Evolutionary conservation across 2,888 invertebrate genomes (phyloP), one percentile per base, ranked within the genome.

Genomic region (Agrochola lota): DNA sequence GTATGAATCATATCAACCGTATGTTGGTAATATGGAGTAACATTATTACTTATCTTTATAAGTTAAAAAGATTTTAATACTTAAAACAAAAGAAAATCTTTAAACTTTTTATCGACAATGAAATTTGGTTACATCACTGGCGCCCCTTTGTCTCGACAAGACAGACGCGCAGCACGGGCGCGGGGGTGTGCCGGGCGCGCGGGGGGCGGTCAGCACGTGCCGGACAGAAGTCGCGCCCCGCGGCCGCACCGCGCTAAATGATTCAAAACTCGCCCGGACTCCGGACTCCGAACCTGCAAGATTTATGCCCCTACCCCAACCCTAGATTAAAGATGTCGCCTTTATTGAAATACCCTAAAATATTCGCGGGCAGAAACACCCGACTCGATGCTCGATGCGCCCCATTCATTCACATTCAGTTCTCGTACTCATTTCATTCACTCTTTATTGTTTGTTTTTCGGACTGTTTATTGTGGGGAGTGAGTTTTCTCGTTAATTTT

Each of bases 81-180:
- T 35, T 35, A 7, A 57, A 77, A 55, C 12, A 49, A 67, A 71
- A 26, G 0, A 67, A 67, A 70, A 59, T 67, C 30, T 80, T 77
- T 77, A 59, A 40, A 90, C 12, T 90, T 91, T 90, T 90, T 87
- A 91, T 74, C 82, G 82, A 80, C 74, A 72, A 60, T 17, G 46
- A 60, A 46, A 66, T 78, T 80, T 74, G 40, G 77, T 66, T 74
- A 79, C 95, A 92, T 79, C 95, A 82, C 96, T 95, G 94, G 85
- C 91, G 95, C 94, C 95, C 96, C 96, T 96, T 96, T 96, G 96
- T 97, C 96, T 96, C 96, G 96, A 94, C 95, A 96, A 96, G 96
- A 96, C 96, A 96, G 96, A 95, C 96, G 95, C 95, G 93, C 91
- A 91, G 88, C 91, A 92, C 91, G 89, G 89, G 81, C 67, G 91